Evolutionary conservation across 2,797 vertebrate species (phyloP).

Genomic region (Lutjanus campechanus): DNA sequence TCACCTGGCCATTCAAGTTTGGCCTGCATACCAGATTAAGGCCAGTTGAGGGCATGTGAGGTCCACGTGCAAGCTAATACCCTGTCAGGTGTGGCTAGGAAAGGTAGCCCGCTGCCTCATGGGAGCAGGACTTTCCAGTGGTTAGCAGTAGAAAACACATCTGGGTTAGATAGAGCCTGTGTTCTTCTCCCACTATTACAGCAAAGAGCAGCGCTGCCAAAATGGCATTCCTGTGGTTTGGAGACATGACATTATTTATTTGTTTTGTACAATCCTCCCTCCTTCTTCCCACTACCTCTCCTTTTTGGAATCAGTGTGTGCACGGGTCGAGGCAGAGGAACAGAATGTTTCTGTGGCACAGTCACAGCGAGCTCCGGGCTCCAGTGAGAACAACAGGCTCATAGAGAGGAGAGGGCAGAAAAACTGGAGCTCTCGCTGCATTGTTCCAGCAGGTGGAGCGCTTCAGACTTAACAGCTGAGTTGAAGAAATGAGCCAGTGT

Average conservation of each 20-base stretch:
- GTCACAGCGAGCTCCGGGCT: slow-evolving; percentile 77
- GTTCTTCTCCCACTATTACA: slow-evolving; percentile 88
- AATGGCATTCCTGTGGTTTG: slow-evolving; percentile 93
- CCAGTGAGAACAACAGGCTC: slow-evolving; percentile 75
- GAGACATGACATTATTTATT: slow-evolving; percentile 93
- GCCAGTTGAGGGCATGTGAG: slow-evolving; percentile 69
- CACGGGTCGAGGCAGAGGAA: slow-evolving; percentile 87
- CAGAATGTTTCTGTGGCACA: slow-evolving; percentile 94
- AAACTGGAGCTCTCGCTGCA: slow-evolving; percentile 50
- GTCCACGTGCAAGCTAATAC: slow-evolving; percentile 73
- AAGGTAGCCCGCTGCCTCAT: slow-evolving; percentile 67
- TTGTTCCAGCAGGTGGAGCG: slow-evolving; percentile 83
- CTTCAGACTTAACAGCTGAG: slow-evolving; percentile 67
- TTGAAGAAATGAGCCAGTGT: slow-evolving; percentile 57
- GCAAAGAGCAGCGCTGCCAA: slow-evolving; percentile 86
- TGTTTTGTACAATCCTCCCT: slow-evolving; percentile 88
- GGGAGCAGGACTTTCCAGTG: slow-evolving; percentile 80
- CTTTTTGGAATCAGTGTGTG: slow-evolving; percentile 86
- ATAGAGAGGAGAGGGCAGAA: slow-evolving; percentile 46
- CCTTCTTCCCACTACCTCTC: slow-evolving; percentile 82
- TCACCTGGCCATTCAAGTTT: slow-evolving; percentile 50
- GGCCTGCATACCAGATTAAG: slow-evolving; percentile 62
- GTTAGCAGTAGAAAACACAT: slow-evolving; percentile 87
- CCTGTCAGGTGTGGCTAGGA: slow-evolving; percentile 77
- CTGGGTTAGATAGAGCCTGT: slow-evolving; percentile 91